Evolutionary conservation across 2,797 vertebrate species (phyloP), one percentile per base, ranked within the genome.

Genomic region (Oreonectes daqikongensis): DNA sequence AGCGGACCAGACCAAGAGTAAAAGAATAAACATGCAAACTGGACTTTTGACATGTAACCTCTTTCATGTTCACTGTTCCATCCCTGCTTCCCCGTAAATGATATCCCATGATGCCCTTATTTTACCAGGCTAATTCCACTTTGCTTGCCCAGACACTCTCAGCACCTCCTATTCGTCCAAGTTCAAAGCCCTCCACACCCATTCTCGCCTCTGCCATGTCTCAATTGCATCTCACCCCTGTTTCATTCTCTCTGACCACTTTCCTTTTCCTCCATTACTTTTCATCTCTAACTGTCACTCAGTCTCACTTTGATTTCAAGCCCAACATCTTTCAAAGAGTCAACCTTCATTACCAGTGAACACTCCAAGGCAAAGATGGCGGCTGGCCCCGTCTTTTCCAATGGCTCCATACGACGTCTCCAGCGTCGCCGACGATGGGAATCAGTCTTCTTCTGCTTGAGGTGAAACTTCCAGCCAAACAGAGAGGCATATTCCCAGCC

Each of bases 401-500:
- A 90, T 0, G 97, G 97, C 86, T 97, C 96, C 97, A 99, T 99
- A 42, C 97, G 91, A 26, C 92, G 93, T 35, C 96, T 92, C 97
- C 96, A 99, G 67, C 97, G 92, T 1, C 97, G 90, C 2, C 97
- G 92, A 55, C 97, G 92, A 87, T 96, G 98, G 46, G 92, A 91
- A 75, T 98, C 97, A 0, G 95, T 95, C 87, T 96, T 97, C 78
- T 92, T 93, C 52, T 93, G 89, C 83, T 95, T 94, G 30, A 97
- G 87, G 89, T 97, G 97, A 87, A 98, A 99, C 89, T 86, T 96
- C 96, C 96, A 98, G 46, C 97, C 97, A 0, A 98, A 96, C 42
- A 99, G 94, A 0, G 96, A 98, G n/a, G 97, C 93, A 0, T 98
- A 98, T 79, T 99, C 97, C 97, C 97, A 99, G 64, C 96, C 97